phyloP scores from a whole-genome alignment of 2,113 vertebrate genomes.

The Podiceps cristatus region DNA sequence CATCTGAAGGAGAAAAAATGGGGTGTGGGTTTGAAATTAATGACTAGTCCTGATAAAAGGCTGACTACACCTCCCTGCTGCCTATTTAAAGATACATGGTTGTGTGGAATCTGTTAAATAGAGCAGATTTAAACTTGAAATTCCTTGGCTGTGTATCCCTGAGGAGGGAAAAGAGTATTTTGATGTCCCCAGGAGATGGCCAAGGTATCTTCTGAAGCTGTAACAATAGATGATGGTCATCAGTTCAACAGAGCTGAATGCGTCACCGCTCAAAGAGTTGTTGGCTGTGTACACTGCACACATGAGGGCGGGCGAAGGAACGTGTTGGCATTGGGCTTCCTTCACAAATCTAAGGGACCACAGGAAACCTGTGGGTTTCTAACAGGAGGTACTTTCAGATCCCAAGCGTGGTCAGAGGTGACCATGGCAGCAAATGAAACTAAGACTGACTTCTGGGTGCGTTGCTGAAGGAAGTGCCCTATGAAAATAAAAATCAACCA shows the following conservation, averaged over 20 bases:
- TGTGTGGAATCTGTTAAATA: neutral
- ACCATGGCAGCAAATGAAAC: neutral
- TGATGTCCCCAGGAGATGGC: neutral
- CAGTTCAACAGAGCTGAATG: rapidly evolving
- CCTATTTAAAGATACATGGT: neutral
- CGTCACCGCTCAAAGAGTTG: rapidly evolving
- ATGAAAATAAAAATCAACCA: neutral
- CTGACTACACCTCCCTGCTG: neutral
- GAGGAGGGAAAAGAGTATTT: neutral
- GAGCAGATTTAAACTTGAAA: neutral
- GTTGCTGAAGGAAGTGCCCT: neutral
- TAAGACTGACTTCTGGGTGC: neutral
- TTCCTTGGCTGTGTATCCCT: neutral
- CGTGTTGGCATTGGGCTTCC: neutral
- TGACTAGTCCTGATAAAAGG: neutral
- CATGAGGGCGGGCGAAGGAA: rapidly evolving
- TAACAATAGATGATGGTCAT: neutral
- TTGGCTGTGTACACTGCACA: rapidly evolving
- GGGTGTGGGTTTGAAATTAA: neutral
- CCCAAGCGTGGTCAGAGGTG: neutral
- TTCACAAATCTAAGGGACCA: neutral
- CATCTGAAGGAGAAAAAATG: neutral
- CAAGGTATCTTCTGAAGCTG: neutral
- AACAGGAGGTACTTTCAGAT: neutral
- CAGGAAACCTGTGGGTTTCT: neutral